Evolutionary conservation across 2,888 invertebrate genomes (phyloP).

Genomic region (Lasius fuliginosus): DNA sequence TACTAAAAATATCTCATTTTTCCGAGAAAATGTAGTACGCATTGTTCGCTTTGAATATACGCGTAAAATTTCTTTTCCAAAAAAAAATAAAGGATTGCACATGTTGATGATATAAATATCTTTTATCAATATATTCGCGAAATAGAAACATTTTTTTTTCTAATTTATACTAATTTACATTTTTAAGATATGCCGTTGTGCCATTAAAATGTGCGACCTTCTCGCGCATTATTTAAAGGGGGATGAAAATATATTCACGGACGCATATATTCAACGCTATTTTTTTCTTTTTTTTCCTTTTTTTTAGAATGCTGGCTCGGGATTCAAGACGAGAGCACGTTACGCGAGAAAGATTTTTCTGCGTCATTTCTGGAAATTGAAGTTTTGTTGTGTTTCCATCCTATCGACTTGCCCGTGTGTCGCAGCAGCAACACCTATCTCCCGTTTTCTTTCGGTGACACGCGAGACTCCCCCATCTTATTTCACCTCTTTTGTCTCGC

Average conservation of each 20-base stretch:
- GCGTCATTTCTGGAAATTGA: conserved; percentile 83
- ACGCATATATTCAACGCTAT: not conserved
- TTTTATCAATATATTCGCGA: conserved; percentile 3
- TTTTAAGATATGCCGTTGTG: not conserved
- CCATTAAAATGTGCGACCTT: not conserved
- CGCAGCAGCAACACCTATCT: conserved; percentile 49
- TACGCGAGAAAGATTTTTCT: conserved; percentile 80
- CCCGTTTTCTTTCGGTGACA: conserved; percentile 28
- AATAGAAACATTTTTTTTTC: not conserved
- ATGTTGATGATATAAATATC: not conserved
- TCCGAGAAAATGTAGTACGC: conserved; percentile 44
- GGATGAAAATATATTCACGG: not conserved
- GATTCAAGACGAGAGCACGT: conserved; percentile 55
- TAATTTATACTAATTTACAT: not conserved
- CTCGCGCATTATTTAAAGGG: not conserved
- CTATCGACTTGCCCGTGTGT: conserved; percentile 65
- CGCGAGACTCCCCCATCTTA: conserved; percentile 56
- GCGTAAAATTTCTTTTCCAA: not conserved
- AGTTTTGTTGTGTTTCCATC: conserved; percentile 81
- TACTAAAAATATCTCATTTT: conserved; percentile 47
- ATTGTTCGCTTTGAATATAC: conserved; percentile 8
- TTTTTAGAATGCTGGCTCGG: conserved; percentile 19
- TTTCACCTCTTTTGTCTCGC: conserved; percentile 70
- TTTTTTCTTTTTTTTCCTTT: not conserved
- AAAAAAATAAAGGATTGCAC: not conserved